phyloP scores from a whole-genome alignment of 1,140 invertebrate species.

The Neoseiulus cucumeris region DNA sequence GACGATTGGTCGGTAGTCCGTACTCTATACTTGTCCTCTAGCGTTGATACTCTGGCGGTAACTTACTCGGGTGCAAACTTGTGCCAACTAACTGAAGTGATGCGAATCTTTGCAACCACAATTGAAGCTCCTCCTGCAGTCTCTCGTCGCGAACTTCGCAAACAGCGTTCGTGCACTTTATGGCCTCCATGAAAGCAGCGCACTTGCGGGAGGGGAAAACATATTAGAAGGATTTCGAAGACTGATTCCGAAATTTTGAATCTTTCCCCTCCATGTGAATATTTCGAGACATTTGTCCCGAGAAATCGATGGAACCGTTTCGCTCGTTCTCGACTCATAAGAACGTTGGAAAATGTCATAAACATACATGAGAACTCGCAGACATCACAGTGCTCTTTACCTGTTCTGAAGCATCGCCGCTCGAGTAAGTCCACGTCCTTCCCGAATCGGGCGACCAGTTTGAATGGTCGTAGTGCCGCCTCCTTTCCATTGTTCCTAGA shows the following conservation, averaged over 20 bases:
- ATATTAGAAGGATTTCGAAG: background rate
- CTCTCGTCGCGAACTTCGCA: background rate
- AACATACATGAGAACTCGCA: background rate
- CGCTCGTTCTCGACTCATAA: background rate
- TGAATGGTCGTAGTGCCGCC: slow-evolving; percentile 1
- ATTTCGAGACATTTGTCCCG: background rate
- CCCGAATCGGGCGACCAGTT: slow-evolving; percentile 7
- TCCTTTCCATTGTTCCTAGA: background rate
- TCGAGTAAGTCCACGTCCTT: slow-evolving; percentile 4
- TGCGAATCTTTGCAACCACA: background rate
- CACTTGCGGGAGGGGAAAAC: background rate
- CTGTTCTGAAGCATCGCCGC: slow-evolving; percentile 1
- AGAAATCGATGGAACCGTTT: background rate
- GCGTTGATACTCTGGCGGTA: too few relatives aligned
- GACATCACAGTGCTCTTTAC: background rate
- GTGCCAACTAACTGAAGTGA: background rate
- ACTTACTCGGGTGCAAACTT: background rate
- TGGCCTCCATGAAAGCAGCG: background rate
- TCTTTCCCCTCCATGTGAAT: background rate
- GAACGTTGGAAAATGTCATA: background rate
- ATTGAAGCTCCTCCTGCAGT: background rate
- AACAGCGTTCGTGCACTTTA: background rate
- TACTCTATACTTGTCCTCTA: too few relatives aligned
- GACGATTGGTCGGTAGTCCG: too few relatives aligned
- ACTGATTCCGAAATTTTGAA: background rate